Conservation (phyloP, 2,888 invertebrate species). For the Eristalinus aeneus region DNA sequence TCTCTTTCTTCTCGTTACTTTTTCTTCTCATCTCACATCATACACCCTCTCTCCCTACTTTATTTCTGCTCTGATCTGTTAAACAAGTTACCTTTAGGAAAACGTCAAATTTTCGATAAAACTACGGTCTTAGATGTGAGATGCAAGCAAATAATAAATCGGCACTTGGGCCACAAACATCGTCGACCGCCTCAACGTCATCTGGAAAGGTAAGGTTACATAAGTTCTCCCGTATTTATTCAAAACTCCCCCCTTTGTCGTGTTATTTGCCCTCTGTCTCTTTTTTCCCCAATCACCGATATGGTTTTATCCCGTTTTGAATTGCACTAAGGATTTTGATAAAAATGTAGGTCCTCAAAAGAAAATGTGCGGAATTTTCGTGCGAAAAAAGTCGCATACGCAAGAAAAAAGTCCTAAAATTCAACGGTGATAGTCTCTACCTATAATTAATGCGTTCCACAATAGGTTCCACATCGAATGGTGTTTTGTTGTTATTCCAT, state of each 20-base stretch:
- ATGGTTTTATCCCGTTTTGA: conserved; percentile 35
- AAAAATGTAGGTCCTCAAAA: conserved; percentile 59
- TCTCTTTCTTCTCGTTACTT: not conserved
- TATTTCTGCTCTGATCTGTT: conserved; percentile 7
- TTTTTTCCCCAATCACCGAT: not conserved
- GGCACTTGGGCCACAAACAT: conserved; percentile 74
- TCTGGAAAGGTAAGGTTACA: conserved; percentile 73
- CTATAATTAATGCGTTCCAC: conserved; percentile 65
- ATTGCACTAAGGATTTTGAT: not conserved
- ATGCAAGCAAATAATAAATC: conserved; percentile 73
- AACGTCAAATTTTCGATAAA: conserved; percentile 40
- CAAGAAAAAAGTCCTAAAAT: conserved; percentile 19
- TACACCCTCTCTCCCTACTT: not conserved
- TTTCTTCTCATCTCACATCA: not conserved
- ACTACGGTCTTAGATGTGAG: conserved; percentile 71
- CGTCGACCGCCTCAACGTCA: conserved; percentile 72
- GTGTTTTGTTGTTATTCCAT: conserved; percentile 45
- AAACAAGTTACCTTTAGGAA: conserved; percentile 30
- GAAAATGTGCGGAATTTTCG: not conserved
- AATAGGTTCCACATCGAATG: conserved; percentile 55
- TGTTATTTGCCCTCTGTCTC: too few species aligned
- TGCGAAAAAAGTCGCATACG: conserved; percentile 18
- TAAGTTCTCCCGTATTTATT: conserved; percentile 68
- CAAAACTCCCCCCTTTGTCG: conserved; percentile 34
- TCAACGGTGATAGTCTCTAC: conserved; percentile 55